Evolutionary conservation across 2,113 vertebrate genomes (phyloP), one percentile per base, ranked within the genome.

Genomic region (Grallaria varia): DNA sequence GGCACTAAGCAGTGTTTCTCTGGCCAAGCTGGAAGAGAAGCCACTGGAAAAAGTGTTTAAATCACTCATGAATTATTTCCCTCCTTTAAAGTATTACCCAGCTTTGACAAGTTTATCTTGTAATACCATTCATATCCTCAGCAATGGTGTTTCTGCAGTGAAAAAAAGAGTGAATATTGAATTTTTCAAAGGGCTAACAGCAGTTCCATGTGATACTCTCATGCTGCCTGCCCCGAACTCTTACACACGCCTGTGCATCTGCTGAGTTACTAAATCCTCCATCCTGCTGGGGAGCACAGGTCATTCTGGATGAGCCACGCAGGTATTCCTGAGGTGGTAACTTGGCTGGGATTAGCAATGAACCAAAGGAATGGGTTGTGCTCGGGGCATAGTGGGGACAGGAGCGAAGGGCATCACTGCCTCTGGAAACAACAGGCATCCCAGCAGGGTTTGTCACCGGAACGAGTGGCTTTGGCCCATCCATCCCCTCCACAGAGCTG

Each of bases 61-160:
- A 86, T 66, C 55, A 64, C 84, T 94, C 64, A 44, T 58, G 47
- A 91, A 92, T n/a, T 69, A 71, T 45, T 73, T 33, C 24, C 17
- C n/a, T 69, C 7, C 55, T 47, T 20, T 60, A 63, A 95, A 84
- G 68, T 66, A 67, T 52, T 78, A 44, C 27, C 25, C 35, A 3
- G 28, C 14, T 87, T 44, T 83, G 93, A 80, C 89, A 78, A 40
- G 40, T 87, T 97, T 81, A 58, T 93, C 90, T 64, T 15, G 52
- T 37, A 66, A 33, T 60, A 35, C 39, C 0, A 0, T 6, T 80
- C 73, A 81, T 42, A 49, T 22, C 42, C 78, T 88, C 77, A 58
- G 7, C 79, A 62, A 35, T 1, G 13, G 12, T 19, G 18, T 35
- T 88, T 72, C 67, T 84, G 58, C 31, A 25, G 31, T 56, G 50